A percentile compares a stretch with the other conserved stretches of the same genome.
Conservation (phyloP, 2,113 vertebrate genomes). For the Dicaeum eximium region DNA sequence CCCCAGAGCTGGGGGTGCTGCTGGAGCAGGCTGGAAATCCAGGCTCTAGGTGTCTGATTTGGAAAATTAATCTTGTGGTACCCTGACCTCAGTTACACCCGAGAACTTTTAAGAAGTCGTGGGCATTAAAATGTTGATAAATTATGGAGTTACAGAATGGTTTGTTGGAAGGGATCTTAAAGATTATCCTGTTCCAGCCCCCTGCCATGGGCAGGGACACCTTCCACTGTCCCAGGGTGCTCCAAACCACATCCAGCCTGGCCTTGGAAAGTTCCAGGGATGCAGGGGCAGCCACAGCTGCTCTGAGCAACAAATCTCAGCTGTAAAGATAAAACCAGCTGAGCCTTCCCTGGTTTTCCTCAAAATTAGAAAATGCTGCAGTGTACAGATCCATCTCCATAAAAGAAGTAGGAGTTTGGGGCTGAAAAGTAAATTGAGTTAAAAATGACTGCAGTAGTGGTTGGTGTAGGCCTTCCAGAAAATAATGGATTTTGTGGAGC, state of each 20-base stretch:
- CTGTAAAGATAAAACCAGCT: neutral
- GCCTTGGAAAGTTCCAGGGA: neutral
- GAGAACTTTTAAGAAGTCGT: neutral
- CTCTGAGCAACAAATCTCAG: neutral
- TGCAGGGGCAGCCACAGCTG: neutral
- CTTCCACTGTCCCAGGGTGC: neutral
- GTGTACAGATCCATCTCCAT: neutral
- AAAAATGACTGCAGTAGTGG: neutral
- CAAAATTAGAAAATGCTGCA: neutral
- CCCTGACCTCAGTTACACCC: neutral
- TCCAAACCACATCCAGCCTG: neutral
- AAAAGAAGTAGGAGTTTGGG: neutral
- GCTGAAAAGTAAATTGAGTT: neutral
- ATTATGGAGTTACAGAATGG: neutral
- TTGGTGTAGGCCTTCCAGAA: neutral
- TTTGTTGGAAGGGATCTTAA: neutral
- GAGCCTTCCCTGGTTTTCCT: neutral
- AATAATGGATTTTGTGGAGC: neutral
- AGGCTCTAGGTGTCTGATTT: neutral
- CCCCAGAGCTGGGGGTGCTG: constrained; percentile 39
- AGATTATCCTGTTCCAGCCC: neutral
- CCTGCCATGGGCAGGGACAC: neutral
- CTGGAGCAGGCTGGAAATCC: neutral
- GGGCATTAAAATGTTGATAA: neutral
- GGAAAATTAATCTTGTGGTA: neutral